A percentile compares a stretch with the other conserved stretches of the same genome.
phyloP scores from a whole-genome alignment of 2,797 vertebrate species.

The Bradypus variegatus region DNA sequence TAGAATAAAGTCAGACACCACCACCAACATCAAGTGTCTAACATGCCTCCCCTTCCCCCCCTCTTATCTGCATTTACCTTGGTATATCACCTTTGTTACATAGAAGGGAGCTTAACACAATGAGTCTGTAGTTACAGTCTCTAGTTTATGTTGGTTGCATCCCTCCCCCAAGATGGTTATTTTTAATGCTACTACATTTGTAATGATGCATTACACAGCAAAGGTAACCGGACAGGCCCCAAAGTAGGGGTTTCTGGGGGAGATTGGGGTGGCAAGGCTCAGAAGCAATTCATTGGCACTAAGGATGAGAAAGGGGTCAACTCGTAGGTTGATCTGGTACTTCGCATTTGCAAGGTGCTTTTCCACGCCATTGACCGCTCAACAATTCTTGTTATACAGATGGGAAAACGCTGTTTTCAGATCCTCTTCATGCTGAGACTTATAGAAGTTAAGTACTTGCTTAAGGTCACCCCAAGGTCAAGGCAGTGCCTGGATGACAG shows the following conservation, averaged over 20 bases:
- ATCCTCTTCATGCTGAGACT: background rate
- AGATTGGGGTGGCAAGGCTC: background rate
- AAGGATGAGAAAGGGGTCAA: background rate
- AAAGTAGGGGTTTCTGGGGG: background rate
- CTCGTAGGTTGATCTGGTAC: background rate
- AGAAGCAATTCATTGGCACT: background rate
- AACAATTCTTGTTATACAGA: background rate
- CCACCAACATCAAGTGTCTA: too few species aligned
- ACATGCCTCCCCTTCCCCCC: too few species aligned
- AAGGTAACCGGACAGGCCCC: too few species aligned
- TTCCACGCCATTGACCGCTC: background rate
- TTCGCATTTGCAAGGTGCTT: background rate
- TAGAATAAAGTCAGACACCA: too few species aligned
- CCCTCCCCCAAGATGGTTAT: background rate
- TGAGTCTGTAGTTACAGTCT: too few species aligned
- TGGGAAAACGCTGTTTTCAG: background rate
- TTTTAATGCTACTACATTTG: background rate
- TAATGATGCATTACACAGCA: fast-evolving
- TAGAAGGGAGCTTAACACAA: too few species aligned
- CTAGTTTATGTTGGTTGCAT: too few species aligned
- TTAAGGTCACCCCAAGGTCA: background rate
- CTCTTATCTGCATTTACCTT: too few species aligned
- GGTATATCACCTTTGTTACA: too few species aligned
- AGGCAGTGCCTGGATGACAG: background rate
- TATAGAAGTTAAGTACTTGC: background rate